phyloP scores from a whole-genome alignment of 2,113 vertebrate species.

The Callipepla californica region DNA sequence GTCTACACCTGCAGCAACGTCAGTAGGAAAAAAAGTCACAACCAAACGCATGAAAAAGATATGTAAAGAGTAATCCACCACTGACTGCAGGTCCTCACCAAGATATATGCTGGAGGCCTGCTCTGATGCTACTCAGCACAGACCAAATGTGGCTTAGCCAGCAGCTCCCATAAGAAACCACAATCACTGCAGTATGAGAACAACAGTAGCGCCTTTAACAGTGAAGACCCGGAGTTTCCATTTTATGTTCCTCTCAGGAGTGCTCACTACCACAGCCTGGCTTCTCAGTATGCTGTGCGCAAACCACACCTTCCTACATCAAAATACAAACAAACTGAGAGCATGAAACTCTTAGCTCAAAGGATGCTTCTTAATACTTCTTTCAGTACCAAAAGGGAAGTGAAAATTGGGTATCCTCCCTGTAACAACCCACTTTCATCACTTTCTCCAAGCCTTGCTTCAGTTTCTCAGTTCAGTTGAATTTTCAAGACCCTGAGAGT shows the following conservation, averaged over 20 bases:
- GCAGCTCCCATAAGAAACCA: neutral
- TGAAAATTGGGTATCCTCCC: neutral
- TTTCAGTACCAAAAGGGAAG: neutral
- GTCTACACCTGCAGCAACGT: neutral
- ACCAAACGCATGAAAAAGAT: neutral
- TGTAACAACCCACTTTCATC: neutral
- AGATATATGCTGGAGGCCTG: neutral
- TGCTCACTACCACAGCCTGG: neutral
- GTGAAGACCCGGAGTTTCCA: neutral
- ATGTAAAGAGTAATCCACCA: neutral
- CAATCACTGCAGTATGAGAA: neutral
- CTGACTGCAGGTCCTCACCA: neutral
- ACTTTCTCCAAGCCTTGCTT: rapidly evolving
- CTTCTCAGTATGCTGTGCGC: neutral
- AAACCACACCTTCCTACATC: neutral
- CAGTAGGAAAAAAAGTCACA: neutral
- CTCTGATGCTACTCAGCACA: rapidly evolving
- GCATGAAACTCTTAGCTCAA: neutral
- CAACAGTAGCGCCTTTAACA: neutral
- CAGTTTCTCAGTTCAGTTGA: neutral
- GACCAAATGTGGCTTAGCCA: neutral
- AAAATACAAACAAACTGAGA: neutral
- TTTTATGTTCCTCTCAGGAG: neutral
- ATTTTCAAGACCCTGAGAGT: neutral
- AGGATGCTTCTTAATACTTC: neutral